These are phyloP conservation scores for Chroicocephalus ridibundus DNA, from an alignment of 2,113 vertebrate genomes.

Conservation along the genomic window DNA sequence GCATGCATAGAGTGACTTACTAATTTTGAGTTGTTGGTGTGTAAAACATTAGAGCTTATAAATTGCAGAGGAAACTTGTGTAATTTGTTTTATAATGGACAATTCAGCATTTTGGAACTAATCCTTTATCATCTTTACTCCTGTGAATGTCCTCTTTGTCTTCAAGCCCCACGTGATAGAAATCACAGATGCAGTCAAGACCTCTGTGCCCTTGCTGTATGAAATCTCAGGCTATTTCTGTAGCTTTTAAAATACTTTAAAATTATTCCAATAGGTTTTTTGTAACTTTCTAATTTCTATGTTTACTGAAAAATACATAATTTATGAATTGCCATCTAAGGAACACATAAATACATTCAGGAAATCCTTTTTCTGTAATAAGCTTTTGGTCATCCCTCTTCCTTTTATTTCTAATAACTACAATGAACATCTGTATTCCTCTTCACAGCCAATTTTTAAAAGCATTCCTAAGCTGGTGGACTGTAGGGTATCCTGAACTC, in stretches of 20 bases:
- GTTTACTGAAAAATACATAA: neutral
- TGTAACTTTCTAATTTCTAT: neutral
- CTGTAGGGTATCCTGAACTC: neutral
- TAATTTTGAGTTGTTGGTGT: neutral
- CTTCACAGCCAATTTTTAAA: neutral
- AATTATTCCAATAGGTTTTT: neutral
- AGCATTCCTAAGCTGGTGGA: neutral
- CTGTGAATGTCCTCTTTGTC: neutral
- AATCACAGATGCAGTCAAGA: neutral
- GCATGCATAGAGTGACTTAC: neutral
- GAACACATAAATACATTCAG: neutral
- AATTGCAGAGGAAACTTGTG: neutral
- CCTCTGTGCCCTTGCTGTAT: neutral
- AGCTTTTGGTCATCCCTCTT: neutral
- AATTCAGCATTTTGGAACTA: slow-evolving; percentile 21
- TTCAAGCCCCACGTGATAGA: neutral
- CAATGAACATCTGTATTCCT: neutral
- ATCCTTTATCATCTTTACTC: slow-evolving; percentile 17
- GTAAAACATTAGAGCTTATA: neutral
- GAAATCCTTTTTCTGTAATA: neutral
- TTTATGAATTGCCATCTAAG: neutral
- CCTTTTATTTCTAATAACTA: neutral
- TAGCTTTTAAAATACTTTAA: neutral
- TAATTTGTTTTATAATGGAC: neutral
- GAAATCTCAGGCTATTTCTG: neutral